Evolutionary conservation across 1,140 invertebrate species (phyloP), one percentile per base, ranked within the genome.

Genomic region (Brachionus sp.): DNA sequence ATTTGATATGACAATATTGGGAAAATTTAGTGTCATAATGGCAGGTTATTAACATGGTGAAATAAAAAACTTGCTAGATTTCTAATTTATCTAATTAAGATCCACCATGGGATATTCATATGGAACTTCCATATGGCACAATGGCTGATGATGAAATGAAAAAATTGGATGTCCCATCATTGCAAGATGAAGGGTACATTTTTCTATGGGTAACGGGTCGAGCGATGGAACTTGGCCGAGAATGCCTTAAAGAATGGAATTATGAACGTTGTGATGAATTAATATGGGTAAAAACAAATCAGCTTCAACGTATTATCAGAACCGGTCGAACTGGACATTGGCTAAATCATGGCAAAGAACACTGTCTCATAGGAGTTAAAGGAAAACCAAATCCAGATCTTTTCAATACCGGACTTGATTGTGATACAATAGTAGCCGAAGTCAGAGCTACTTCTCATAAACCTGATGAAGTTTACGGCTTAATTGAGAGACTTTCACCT

Each of bases 61-160:
- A 75, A 77, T 84, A 23, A 62, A 83, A 70, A 73, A 44, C 5
- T 68, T 83, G 86, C 42, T 77, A 91, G 29, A 68, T 12, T n/a
- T 33, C 19, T 42, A 35, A 95, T 95, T 89, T 96, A 95, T 90
- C 93, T 94, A 6, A 94, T 96, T 0, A 94, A 37, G 96, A 98
- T 90, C 96, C 96, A 3, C 96, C 96, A 0, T 98, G 95, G 96
- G 95, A 97, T 87, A 98, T 98, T 85, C 96, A 98, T 87, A 97
- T 97, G 95, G 96, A 98, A 89, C 90, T 98, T 46, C 96, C 96
- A 0, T 98, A 98, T 87, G 96, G 97, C n/a, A 98, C 96, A 1
- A 96, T 98, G 95, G 96, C 95, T 0, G 96, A 98, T 88, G 95
- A 98, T 88, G 97, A 98, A 90, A 98, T 98, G 96, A 92, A 96